Base-by-base conservation (phyloP, 2,797 vertebrate genomes). In the Borostomias antarcticus region DNA sequence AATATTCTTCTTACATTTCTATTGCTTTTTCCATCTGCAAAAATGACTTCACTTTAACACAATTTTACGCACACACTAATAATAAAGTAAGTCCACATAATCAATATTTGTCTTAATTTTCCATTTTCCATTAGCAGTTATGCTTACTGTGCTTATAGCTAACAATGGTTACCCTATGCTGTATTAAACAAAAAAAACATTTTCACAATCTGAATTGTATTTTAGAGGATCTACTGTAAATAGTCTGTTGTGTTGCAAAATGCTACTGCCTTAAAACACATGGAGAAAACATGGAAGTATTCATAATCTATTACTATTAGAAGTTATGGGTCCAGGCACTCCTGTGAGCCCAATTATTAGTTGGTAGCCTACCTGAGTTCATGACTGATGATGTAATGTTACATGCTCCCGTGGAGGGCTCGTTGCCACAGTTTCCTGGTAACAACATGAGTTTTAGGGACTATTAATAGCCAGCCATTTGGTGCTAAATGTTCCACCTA, bases 401-500 rank as follows among this genome's bases (percentile, higher is more conserved):
- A 54, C 45, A 43, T 64, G 57, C 70, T 72, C 58, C 68, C 66
- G 2, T 5, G 33, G 17, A 67, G 40, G 61, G 50, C 23, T 47
- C 29, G 25, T 47, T 17, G 66, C 33, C 7, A 40, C 11, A 50
- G 66, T 28, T 61, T 30, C 33, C 65, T 47, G 23, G 33, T 57
- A 53, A 40, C 50, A 65, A 67, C 62, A 47, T 26, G 40, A 68
- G 69, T 63, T 47, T 1, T 43, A 50, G 57, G 33, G 51, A 65
- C 68, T 74, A 79, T 75, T 80, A 73, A 74, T 67, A 62, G 60
- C 2, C 47, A 9, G 1, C 33, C 7, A 60, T 5, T 0, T 21
- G 56, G 68, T 80, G 80, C 58, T 70, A 82, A 82, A 84, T 86
- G 65, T 80, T 64, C 76, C 82, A 75, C n/a, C 32, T 17, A 21